Base-by-base conservation (phyloP, 2,888 invertebrate genomes). In the Caenorhabditis plicata region DNA sequence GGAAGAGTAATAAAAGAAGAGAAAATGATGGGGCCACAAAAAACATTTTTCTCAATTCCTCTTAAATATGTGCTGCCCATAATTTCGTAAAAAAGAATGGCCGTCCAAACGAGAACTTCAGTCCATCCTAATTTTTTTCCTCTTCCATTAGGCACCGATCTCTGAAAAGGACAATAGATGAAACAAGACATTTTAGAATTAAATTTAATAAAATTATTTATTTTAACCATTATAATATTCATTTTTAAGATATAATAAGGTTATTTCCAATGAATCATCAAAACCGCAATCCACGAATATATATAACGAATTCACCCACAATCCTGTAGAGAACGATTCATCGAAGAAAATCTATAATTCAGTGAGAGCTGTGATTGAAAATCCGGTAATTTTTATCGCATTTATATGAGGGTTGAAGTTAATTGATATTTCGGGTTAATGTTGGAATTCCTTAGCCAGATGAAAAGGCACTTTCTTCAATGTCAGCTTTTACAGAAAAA, bases 271-370 rank as follows among this genome's bases (percentile, higher is more conserved):
- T 0, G 52, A 56, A 36, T 25, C 40, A 23, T 39, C 35, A 4
- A 35, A 44, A 1, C 36, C 45, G 1, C 42, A 53, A 26, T 53
- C 49, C 42, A 20, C 45, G 19, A 55, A 52, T 15, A 62, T 52
- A 17, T 62, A 47, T 44, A 13, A 20, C 11, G 25, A 51, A 15
- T 62, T 62, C 33, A 52, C 55, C 3, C 55, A 52, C n/a, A 52
- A 62, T 42, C 62, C 62, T 13, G 29, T 52, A 4, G 48, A 55
- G 27, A 45, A 32, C 5, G 38, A 35, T 20, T 51, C 55, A 20
- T n/a, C 49, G 4, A 15, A n/a, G 25, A 11, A 32, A 7, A n/a
- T 62, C 7, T 26, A 36, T 5, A 52, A 49, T 33, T 11, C 32
- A 5, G 42, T 55, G 20, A 40, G 42, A 38, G 47, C 38, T 25